Evolutionary conservation across 2,888 invertebrate genomes (phyloP).

Genomic region (Drosophila suboccidentalis): DNA sequence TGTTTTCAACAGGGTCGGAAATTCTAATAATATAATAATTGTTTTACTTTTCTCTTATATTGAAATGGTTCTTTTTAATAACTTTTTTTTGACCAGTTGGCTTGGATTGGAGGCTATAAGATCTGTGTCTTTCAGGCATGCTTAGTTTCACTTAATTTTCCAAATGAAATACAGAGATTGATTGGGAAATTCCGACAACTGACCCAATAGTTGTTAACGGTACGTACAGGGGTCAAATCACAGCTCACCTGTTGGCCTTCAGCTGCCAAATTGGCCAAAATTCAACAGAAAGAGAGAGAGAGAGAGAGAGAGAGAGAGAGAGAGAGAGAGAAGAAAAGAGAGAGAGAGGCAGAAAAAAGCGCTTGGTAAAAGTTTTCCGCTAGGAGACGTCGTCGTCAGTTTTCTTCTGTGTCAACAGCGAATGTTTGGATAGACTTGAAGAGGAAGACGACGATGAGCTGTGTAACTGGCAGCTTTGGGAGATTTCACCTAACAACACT

Average conservation of each 20-base stretch:
- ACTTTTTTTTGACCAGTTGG: background rate
- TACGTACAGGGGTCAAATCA: slow-evolving; percentile 34
- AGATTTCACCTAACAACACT: slow-evolving; percentile 67
- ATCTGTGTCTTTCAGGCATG: background rate
- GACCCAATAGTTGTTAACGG: background rate
- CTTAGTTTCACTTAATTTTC: slow-evolving; percentile 1
- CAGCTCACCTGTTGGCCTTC: slow-evolving; percentile 37
- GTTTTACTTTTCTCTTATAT: too few relatives aligned
- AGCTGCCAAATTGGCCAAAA: slow-evolving; percentile 24
- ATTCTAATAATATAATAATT: too few relatives aligned
- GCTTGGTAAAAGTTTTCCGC: slow-evolving; percentile 49
- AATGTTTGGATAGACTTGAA: slow-evolving; percentile 14
- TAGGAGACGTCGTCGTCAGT: slow-evolving; percentile 8
- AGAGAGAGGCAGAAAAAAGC: background rate
- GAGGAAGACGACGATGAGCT: slow-evolving; percentile 5
- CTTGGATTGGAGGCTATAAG: background rate
- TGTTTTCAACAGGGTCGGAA: too few relatives aligned
- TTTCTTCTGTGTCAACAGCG: slow-evolving; percentile 29
- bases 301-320: background rate
- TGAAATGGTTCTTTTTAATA: too few relatives aligned
- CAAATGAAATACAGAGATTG: slow-evolving; percentile 25
- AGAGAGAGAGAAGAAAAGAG: background rate
- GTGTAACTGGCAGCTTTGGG: slow-evolving; percentile 15
- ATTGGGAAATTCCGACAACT: slow-evolving; percentile 26
- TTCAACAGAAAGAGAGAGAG: background rate